Base-by-base conservation (phyloP, 2,888 invertebrate genomes). In the Ametastegia equiseti region DNA sequence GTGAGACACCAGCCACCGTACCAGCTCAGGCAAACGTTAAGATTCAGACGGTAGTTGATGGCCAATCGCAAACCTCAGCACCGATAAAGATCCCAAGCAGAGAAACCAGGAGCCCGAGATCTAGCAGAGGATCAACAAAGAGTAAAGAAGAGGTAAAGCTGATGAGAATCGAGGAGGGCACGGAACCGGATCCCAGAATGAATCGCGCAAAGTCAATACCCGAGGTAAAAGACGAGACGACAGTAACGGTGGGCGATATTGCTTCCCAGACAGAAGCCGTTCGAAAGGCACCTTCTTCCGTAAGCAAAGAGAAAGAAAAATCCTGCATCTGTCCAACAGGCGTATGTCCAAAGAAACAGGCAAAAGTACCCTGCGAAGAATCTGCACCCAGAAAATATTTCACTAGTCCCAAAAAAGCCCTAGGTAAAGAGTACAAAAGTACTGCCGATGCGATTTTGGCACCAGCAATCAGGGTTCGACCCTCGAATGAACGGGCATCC, bases 231-330 rank as follows among this genome's bases (percentile, higher is more conserved):
- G 83, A 85, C 80, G 83, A 83, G 82, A 83, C 85, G 71, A 78
- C 82, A 78, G 60, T 83, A 81, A 85, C 83, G 50, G 83, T 80
- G 54, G 75, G 54, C 39, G 78, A 82, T 67, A 84, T 81, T 81
- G 83, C 69, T 42, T 81, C 82, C 19, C 84, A 85, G 81, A 83
- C 85, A 80, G 83, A 84, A 67, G 13, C 36, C 19, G n/a, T 78
- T n/a, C 57, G 78, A 23, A 75, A 54, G 15, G 33, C 36, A 45
- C 13, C 54, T 36, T n/a, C n/a, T n/a, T 60, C 78, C 11, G n/a
- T 19, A 13, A 78, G 13, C 27, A 78, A 45, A 36, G 42, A 23
- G 6, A 60, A 60, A 36, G 63, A 78, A 36, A 30, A 57, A 42
- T 2, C 30, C 6, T 78, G 78, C 45, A 45, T 78, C 7, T 78